Evolutionary conservation across 2,113 vertebrate species (phyloP), one percentile per base, ranked within the genome.

Genomic region (Prochilodus magdalenae): DNA sequence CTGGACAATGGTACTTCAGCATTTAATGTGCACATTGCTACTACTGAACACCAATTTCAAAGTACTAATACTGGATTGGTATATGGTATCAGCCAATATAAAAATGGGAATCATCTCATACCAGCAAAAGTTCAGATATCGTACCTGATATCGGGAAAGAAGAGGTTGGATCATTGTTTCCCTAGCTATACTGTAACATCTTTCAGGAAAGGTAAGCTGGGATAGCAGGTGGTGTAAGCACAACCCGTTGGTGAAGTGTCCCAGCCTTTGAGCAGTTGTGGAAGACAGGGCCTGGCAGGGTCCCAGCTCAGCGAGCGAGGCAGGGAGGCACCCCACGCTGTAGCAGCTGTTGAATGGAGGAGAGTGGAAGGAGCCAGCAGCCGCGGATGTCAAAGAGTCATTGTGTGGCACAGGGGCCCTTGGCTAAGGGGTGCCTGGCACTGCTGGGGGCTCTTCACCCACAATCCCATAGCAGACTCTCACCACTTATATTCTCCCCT

Each of bases 331-430:
- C 59, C 29, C 66, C 26, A 62, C 60, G 24, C 15, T 10, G 44
- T 40, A 72, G 70, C 79, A 82, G 81, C 67, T 80, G 73, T 26
- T 75, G 51, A 79, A 69, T 73, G 29, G 63, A 47, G 40, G 57
- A 63, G 53, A 72, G 65, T 60, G 69, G 57, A 49, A 26, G 57
- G 51, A 55, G 4, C 30, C 27, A 65, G 57, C 49, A 29, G 22
- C 14, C 29, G 29, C 60, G 29, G 22, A 70, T 84, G 71, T 84
- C 70, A 86, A 84, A 84, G 82, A 84, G 69, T 84, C 76, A 82
- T 86, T 86, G 79, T 84, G 76, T 75, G 36, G 47, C 47, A 72
- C 67, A 55, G 73, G 60, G 69, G 74, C 77, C 47, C 29, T 57
- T 44, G 70, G 44, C 33, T 30, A 49, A 81, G 30, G 82, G 70